Evolutionary conservation across 2,888 invertebrate species (phyloP).

Genomic region (Dryocosmus kuriphilus): DNA sequence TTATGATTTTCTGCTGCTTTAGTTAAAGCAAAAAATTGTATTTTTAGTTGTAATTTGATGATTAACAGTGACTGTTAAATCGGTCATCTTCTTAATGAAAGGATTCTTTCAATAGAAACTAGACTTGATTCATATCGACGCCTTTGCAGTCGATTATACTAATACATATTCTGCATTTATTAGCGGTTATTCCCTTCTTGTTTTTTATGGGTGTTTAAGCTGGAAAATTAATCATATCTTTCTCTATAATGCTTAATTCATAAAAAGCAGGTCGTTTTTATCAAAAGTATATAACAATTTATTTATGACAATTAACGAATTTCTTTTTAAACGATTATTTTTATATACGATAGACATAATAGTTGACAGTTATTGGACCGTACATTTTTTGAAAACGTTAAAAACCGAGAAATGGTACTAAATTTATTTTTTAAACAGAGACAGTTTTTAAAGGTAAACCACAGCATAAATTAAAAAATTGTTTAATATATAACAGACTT

Average conservation of each 20-base stretch:
- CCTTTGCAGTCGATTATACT: conserved; percentile 35
- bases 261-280: neutral
- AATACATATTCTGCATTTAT: conserved; percentile 32
- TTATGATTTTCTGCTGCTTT: neutral
- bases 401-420: too few species aligned
- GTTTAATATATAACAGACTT: neutral
- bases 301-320: too few species aligned
- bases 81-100: conserved; percentile 30
- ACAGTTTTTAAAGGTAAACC: neutral
- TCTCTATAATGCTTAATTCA: conserved; percentile 7
- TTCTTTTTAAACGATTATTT: too few species aligned
- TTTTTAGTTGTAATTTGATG: conserved; percentile 23
- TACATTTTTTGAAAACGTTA: too few species aligned
- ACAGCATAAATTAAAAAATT: too few species aligned
- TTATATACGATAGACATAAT: too few species aligned
- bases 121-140: conserved; percentile 26
- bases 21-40: neutral
- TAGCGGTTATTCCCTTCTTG: conserved; percentile 25
- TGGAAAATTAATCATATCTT: conserved; percentile 28
- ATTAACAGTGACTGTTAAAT: conserved; percentile 1
- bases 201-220: neutral
- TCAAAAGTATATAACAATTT: neutral
- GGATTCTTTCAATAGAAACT: conserved; percentile 16
- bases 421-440: too few species aligned
- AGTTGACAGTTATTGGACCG: too few species aligned